Evolutionary conservation across 2,797 vertebrate species (phyloP), one percentile per base, ranked within the genome.

Genomic region (Anas georgica): DNA sequence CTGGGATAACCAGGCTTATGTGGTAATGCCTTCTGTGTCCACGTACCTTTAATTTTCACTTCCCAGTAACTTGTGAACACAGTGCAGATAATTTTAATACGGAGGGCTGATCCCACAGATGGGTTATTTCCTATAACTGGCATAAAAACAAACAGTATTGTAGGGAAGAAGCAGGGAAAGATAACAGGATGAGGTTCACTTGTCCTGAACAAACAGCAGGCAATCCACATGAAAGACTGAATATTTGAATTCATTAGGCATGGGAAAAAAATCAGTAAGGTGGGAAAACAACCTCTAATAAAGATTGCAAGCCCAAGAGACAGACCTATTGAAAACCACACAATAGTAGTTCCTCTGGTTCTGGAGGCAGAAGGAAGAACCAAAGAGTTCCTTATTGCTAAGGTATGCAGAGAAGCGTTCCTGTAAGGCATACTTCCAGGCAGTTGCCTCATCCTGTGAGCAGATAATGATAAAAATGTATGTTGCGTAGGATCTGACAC

Each of bases 401-500:
- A 95, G 95, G 73, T 91, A 83, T 67, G 86, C 73, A 88, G 81
- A 90, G 75, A 87, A 91, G 90, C 69, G 4, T 94, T 82, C 26
- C 94, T 95, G 81, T 94, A 81, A 94, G 94, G 95, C 48, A 25
- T 87, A 59, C 86, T 94, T 82, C 70, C 74, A 93, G 82, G 88
- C 95, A 88, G 79, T 94, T 88, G 87, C 92, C 95, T 95, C 54
- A 88, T 94, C 77, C 76, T 92, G 20, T 66, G 72, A 96, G 64
- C 59, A 76, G 41, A 43, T 91, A 69, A 86, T 86, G 90, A 66
- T 67, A 83, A 88, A 94, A 93, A 70, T 52, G 86, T 63, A 88
- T 88, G 56, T 91, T 89, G 76, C 28, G 21, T 95, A 84, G 86
- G 96, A 88, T 97, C 96, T 97, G 77, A 86, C 81, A 91, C n/a